phyloP scores from a whole-genome alignment of 2,888 invertebrate genomes.

The Epinotia demarniana region DNA sequence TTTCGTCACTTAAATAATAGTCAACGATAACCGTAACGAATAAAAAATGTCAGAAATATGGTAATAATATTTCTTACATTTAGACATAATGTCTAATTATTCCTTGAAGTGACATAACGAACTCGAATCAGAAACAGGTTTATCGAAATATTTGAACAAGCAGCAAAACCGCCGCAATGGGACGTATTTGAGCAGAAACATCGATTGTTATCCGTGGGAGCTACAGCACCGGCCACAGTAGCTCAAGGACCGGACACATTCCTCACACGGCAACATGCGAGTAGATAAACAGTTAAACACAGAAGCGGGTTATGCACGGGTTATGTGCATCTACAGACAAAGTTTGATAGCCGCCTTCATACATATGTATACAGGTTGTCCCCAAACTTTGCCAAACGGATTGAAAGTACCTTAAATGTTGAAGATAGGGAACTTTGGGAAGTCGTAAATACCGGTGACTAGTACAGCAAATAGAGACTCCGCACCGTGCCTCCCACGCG shows the following conservation, averaged over 20 bases:
- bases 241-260: constrained; percentile 68
- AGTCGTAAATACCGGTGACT: too few relatives aligned
- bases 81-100: constrained; percentile 14
- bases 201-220: constrained; percentile 70
- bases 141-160: constrained; percentile 50
- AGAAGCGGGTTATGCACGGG: neutral
- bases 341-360: neutral
- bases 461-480: too few relatives aligned
- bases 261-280: constrained; percentile 60
- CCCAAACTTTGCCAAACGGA: too few relatives aligned
- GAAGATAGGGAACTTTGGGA: too few relatives aligned
- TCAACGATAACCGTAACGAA: neutral
- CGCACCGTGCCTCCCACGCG: too few relatives aligned
- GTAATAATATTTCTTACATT: too few relatives aligned
- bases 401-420: too few relatives aligned
- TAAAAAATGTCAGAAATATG: constrained; percentile 3
- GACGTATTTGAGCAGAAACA: constrained; percentile 54
- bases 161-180: constrained; percentile 42
- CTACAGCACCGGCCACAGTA: constrained; percentile 54
- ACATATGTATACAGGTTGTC: too few relatives aligned
- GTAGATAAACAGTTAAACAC: neutral
- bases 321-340: constrained; percentile 20
- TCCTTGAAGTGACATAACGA: constrained; percentile 40
- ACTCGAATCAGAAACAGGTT: constrained; percentile 55
- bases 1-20: neutral